phyloP scores from a whole-genome alignment of 2,113 vertebrate species.

The Indri indri region DNA sequence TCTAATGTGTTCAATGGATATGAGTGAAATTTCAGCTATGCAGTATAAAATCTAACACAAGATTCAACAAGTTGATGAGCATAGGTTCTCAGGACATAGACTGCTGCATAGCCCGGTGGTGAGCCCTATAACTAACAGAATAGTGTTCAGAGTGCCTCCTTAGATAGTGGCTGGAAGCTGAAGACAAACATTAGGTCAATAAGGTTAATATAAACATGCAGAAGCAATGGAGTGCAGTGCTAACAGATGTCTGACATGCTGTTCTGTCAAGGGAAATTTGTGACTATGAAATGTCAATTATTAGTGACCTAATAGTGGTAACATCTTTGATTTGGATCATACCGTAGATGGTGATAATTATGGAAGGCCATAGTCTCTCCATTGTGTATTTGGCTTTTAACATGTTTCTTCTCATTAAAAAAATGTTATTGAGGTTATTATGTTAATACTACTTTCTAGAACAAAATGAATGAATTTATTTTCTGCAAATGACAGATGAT shows the following conservation, averaged over 20 bases:
- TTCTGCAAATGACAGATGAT: not conserved
- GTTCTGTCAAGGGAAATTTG: slow-evolving; percentile 62
- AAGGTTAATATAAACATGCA: slow-evolving; percentile 51
- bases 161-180: not conserved
- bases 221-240: slow-evolving; percentile 48
- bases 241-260: slow-evolving; percentile 55
- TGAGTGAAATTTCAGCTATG: slow-evolving; percentile 41
- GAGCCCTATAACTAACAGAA: not conserved
- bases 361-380: not conserved
- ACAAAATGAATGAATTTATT: not conserved
- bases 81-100: not conserved
- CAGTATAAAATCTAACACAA: slow-evolving; percentile 40
- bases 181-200: slow-evolving; percentile 53
- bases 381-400: slow-evolving; percentile 34
- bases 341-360: slow-evolving; percentile 20
- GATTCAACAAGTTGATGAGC: not conserved
- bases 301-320: slow-evolving; percentile 52
- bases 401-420: not conserved
- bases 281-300: slow-evolving; percentile 56
- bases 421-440: slow-evolving; percentile 2
- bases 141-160: not conserved
- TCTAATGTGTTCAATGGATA: slow-evolving; percentile 56
- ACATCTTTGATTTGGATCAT: slow-evolving; percentile 14
- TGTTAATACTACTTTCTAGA: slow-evolving; percentile 9
- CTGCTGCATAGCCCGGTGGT: not conserved